Percentiles rank a stretch among this genome's conserved stretches.
These are phyloP conservation scores for Clunio marinus DNA, from an alignment of 2,888 invertebrate genomes.

Conservation along the genomic window DNA sequence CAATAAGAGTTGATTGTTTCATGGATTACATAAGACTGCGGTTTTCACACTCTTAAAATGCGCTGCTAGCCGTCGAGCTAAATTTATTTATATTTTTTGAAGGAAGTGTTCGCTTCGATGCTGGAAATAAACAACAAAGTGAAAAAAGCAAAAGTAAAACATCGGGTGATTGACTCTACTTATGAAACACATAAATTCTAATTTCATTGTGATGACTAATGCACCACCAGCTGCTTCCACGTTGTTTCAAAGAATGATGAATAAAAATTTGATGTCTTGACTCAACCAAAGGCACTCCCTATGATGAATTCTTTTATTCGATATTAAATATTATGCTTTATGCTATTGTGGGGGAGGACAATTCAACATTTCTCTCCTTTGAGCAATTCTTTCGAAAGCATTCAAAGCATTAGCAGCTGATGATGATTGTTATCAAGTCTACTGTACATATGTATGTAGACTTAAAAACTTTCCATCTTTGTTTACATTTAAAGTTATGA, in stretches of 20 bases:
- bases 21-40: slow-evolving; percentile 10
- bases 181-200: slow-evolving; percentile 5
- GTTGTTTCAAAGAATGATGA: not conserved
- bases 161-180: slow-evolving; percentile 7
- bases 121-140: slow-evolving; percentile 1
- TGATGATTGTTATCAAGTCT: slow-evolving; percentile 4
- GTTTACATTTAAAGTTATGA: slow-evolving; percentile 9
- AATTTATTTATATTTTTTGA: not conserved
- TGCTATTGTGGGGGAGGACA: too few species aligned
- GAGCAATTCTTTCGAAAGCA: too few species aligned
- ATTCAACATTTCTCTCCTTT: too few species aligned
- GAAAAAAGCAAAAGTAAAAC: too few species aligned
- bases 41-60: slow-evolving; percentile 17
- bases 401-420: too few species aligned
- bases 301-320: too few species aligned
- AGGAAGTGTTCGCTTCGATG: not conserved
- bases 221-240: slow-evolving; percentile 23
- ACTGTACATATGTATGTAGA: too few species aligned
- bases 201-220: slow-evolving; percentile 21
- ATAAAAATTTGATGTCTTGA: slow-evolving; percentile 3
- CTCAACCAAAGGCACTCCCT: too few species aligned
- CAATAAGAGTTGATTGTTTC: slow-evolving; percentile 1
- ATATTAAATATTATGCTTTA: too few species aligned
- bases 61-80: slow-evolving; percentile 3
- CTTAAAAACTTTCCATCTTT: not conserved